A percentile compares a stretch with the other conserved stretches of the same genome.
Conservation (phyloP, 2,888 invertebrate genomes). For the Criorhina ranunculi region DNA sequence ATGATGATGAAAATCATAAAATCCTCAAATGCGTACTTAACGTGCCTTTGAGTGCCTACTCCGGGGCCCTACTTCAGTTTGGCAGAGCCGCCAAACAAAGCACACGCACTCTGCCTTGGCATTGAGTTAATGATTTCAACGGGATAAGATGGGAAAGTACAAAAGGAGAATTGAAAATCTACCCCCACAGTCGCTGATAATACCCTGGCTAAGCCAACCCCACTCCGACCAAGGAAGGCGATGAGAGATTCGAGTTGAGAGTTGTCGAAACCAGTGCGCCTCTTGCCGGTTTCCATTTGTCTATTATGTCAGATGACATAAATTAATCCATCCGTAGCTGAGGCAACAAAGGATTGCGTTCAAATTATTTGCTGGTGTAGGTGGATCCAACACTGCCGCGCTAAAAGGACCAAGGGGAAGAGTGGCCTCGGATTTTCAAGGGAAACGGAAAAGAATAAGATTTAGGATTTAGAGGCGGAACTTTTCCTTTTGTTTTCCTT, state of each 20-base stretch:
- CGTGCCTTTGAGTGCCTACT: slow-evolving; percentile 22
- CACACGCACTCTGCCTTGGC: not conserved
- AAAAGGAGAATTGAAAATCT: slow-evolving; percentile 41
- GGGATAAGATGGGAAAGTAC: slow-evolving; percentile 3
- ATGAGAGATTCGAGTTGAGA: slow-evolving; percentile 16
- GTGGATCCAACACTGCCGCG: slow-evolving; percentile 2
- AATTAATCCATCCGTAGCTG: slow-evolving; percentile 61
- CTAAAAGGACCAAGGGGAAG: not conserved
- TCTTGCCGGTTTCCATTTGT: slow-evolving; percentile 47
- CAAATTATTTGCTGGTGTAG: slow-evolving; percentile 20
- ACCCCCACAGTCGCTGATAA: not conserved
- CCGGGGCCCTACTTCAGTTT: not conserved
- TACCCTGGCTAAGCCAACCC: slow-evolving; percentile 8
- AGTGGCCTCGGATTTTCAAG: not conserved
- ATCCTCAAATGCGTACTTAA: slow-evolving; percentile 45
- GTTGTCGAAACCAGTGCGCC: slow-evolving; percentile 35
- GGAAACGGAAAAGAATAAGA: not conserved
- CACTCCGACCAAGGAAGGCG: not conserved
- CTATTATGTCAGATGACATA: slow-evolving; percentile 56
- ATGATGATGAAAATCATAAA: slow-evolving; percentile 65
- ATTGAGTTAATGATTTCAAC: slow-evolving; percentile 40
- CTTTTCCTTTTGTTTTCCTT: slow-evolving; percentile 29
- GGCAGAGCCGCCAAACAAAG: slow-evolving; percentile 15
- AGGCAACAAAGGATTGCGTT: slow-evolving; percentile 52
- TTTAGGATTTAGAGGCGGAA: slow-evolving; percentile 21